Evolutionary conservation across 2,888 invertebrate species (phyloP).

Genomic region (Heterodera filipjevi): DNA sequence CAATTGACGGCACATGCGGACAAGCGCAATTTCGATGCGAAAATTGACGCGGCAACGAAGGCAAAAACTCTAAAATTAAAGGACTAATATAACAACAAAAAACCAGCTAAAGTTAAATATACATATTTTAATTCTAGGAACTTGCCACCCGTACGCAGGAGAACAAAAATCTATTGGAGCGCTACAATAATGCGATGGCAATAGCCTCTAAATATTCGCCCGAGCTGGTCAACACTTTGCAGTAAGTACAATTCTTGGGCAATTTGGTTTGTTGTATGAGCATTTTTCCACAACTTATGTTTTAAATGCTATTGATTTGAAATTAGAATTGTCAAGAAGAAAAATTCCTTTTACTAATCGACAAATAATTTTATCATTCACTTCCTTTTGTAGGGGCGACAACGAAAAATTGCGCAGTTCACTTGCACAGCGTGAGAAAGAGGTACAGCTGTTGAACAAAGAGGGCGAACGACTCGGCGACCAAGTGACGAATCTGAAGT

Average conservation of each 20-base stretch:
- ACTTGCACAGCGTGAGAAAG: constrained; percentile 29
- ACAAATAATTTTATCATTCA: not conserved
- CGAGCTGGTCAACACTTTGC: constrained; percentile 29
- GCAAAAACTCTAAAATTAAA: no score
- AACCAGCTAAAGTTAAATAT: not conserved
- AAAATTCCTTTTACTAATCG: no score
- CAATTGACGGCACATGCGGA: constrained; percentile 7
- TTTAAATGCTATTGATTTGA: no score
- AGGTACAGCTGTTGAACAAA: constrained; percentile 23
- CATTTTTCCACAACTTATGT: no score
- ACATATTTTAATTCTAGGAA: not conserved
- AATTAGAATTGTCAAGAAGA: no score
- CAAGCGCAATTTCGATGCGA: constrained; percentile 23
- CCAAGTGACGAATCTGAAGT: constrained; percentile 18
- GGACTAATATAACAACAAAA: no score
- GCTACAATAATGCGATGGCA: constrained; percentile 31
- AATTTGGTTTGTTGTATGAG: no score
- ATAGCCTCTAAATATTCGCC: constrained; percentile 32
- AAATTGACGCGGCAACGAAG: constrained; percentile 20
- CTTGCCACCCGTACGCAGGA: constrained; percentile 24
- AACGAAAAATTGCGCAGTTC: constrained; percentile 31
- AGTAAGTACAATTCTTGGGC: constrained; percentile 24
- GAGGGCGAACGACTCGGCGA: constrained; percentile 27
- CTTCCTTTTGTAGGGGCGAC: constrained; percentile 23
- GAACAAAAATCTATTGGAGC: constrained; percentile 20